These are phyloP conservation scores for Gymnarchus niloticus DNA, from an alignment of 2,113 vertebrate genomes.

Conservation along the genomic window DNA sequence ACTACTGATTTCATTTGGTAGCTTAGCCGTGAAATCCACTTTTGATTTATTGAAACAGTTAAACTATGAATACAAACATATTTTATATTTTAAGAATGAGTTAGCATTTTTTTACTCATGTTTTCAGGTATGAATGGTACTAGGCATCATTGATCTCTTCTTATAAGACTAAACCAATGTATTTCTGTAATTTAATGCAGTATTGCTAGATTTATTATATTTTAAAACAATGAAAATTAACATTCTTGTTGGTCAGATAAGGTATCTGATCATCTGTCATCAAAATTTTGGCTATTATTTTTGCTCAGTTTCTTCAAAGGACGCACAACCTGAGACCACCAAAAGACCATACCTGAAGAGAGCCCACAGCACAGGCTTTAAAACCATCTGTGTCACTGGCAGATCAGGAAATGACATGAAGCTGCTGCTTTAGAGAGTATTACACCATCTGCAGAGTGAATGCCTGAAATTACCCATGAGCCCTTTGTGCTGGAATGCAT, in stretches of 20 bases:
- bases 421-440: too few species aligned
- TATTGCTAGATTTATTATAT: neutral
- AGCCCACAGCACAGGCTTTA: too few species aligned
- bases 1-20: slow-evolving; percentile 1
- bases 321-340: neutral
- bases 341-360: too few species aligned
- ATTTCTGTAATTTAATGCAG: neutral
- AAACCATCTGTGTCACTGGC: neutral
- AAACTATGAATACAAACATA: neutral
- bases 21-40: neutral
- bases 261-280: neutral
- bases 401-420: neutral
- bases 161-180: neutral
- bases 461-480: slow-evolving; percentile 2
- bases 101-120: neutral
- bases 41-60: neutral
- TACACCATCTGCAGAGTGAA: neutral
- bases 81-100: neutral
- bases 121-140: neutral
- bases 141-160: too few species aligned
- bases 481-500: neutral
- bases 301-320: neutral
- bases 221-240: neutral
- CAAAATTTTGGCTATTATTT: neutral
- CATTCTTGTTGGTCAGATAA: neutral